Base-by-base conservation (phyloP, 2,888 invertebrate genomes). In the Polymixis lichenea region DNA sequence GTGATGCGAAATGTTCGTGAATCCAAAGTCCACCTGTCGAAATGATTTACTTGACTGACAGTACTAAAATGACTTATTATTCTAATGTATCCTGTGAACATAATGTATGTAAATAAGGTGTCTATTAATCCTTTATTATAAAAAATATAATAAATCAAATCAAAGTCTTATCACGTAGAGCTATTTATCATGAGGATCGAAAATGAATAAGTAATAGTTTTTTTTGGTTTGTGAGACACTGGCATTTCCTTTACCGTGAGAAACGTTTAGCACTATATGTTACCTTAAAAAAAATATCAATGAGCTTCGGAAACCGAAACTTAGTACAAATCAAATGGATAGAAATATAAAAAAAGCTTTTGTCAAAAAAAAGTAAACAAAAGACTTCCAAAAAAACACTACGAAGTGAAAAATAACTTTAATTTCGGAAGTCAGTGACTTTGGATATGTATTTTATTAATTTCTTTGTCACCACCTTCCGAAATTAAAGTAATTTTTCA, bases 131-230 rank as follows among this genome's bases (percentile, higher is more conserved):
- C 58, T 43, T 43, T 60, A 38, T 7, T 62, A 65, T 1, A 58
- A 58, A 74, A 74, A 46, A 38, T 11, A 22, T 43, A 70, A 56
- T 74, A 51, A 78, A 51, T 74, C 43, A 25, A 56, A 65, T 61
- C 28, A 38, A 1, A 80, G 32, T 81, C 65, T 3, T 51, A 76
- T 66, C 79, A 80, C 79, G 81, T 6, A 15, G 9, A n/a, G 17
- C 49, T 58, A 80, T 79, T 75, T 75, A 80, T 80, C 67, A 75
- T 19, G 60, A 3, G 6, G 4, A 56, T 80, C 22, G 65, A 70
- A 80, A 61, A 70, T 61, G 70, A 80, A 76, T 81, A 70, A 51
- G 9, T 43, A 69, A 51, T 55, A 8, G 53, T 19, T 80, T 80
- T 79, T 38, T 49, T 66, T 55, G 8, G 43, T 38, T 61, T 19